phyloP scores from a whole-genome alignment of 2,797 vertebrate genomes.

The Gymnoscopelus braueri region DNA sequence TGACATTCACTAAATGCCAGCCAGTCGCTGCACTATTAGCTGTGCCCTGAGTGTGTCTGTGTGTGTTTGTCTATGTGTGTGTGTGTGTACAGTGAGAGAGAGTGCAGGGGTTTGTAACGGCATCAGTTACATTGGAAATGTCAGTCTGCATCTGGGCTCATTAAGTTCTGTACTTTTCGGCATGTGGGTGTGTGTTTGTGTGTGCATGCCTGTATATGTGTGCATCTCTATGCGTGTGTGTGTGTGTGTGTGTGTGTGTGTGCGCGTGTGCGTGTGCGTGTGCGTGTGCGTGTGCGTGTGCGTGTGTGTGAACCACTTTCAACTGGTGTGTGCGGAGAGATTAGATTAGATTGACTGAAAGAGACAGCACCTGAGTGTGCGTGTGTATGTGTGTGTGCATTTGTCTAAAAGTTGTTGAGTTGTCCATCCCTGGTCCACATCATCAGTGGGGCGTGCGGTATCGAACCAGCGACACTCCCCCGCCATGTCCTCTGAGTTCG shows the following conservation, averaged over 20 bases:
- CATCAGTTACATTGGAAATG: conserved; percentile 74
- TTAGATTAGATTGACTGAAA: no score
- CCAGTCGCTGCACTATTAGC: conserved; percentile 67
- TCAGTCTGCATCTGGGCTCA: conserved; percentile 56
- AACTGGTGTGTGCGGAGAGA: no score
- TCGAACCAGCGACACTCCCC: conserved; percentile 57
- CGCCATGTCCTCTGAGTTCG: conserved; percentile 56
- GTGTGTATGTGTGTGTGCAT: conserved; percentile 54
- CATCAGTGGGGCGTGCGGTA: conserved; percentile 53
- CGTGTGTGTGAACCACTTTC: conserved; percentile 3
- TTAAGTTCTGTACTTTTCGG: conserved; percentile 32
- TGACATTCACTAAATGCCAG: conserved; percentile 83
- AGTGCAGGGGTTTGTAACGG: conserved; percentile 51
- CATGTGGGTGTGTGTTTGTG: conserved; percentile 9
- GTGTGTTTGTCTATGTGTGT: conserved; percentile 28
- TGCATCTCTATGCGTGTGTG: conserved; percentile 9
- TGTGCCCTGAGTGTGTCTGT: conserved; percentile 1
- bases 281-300: conserved; percentile 16
- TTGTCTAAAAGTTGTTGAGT: conserved; percentile 47
- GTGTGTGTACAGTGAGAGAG: conserved; percentile 23
- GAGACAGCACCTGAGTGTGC: conserved; percentile 18
- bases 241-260: conserved; percentile 27
- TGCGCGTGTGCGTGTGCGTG: conserved; percentile 17
- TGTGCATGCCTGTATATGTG: background rate
- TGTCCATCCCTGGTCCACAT: conserved; percentile 53